A percentile compares a stretch with the other conserved stretches of the same genome.
These are phyloP conservation scores for Caenorhabditis plicata DNA, from an alignment of 2,888 invertebrate genomes.

Conservation along the genomic window DNA sequence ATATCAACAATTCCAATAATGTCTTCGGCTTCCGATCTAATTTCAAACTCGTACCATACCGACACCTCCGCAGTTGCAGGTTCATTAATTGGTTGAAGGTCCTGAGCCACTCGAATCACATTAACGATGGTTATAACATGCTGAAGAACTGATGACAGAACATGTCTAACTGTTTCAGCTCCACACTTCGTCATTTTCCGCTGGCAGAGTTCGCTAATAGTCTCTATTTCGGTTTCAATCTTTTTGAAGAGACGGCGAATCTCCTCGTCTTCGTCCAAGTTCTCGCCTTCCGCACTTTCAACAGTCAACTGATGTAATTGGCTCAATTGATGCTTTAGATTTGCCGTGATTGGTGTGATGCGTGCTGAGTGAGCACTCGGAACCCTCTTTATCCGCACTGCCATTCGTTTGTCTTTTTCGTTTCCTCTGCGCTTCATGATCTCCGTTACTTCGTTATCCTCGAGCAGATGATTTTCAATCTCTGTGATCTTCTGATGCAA, in stretches of 20 bases:
- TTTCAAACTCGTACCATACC: conserved; percentile 26
- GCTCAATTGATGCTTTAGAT: conserved; percentile 43
- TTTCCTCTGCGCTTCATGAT: conserved; percentile 24
- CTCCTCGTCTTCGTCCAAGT: conserved; percentile 25
- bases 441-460: conserved; percentile 52
- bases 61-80: conserved; percentile 15
- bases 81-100: conserved; percentile 26
- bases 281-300: conserved; percentile 8
- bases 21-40: conserved; percentile 30
- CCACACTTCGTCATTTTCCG: conserved; percentile 51
- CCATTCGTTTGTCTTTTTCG: conserved; percentile 16
- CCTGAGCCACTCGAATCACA: conserved; percentile 26
- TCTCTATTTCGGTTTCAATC: conserved; percentile 59
- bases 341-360: conserved; percentile 49
- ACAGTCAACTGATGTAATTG: conserved; percentile 46
- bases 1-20: conserved; percentile 32
- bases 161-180: conserved; percentile 55
- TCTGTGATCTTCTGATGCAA: conserved; percentile 39
- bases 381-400: conserved; percentile 35
- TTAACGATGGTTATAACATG: conserved; percentile 47
- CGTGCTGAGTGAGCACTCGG: conserved; percentile 47
- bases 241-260: conserved; percentile 56
- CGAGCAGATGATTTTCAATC: conserved; percentile 55
- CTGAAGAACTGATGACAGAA: conserved; percentile 44
- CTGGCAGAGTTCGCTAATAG: conserved; percentile 54